Base-by-base conservation (phyloP, 2,888 invertebrate species). In the Matsumyia berberina region DNA sequence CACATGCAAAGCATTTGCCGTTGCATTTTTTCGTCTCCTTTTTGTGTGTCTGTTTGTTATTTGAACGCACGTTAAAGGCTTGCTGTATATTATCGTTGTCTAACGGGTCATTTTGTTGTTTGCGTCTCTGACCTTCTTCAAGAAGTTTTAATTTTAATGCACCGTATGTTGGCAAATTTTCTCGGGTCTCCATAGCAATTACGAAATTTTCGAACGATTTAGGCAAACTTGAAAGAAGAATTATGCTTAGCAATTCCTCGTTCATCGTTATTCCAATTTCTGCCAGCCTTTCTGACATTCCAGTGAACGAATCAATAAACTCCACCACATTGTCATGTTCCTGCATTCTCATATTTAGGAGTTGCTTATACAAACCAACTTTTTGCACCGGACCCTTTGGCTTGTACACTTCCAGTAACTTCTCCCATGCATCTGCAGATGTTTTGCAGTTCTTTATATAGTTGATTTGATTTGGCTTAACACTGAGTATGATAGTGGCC, bases 361-460 rank as follows among this genome's bases (percentile, higher is more conserved):
- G 44, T 19, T 82, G 66, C 24, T 81, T 82, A 35, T 69, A 81
- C 5, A 86, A 7, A 11, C 51, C 70, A 0, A 85, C 66, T 37
- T 85, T 78, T 17, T 64, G 72, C 0, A 62, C 55, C 19, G 76
- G 83, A n/a, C 70, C 83, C 17, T 76, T 80, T 53, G 83, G 83
- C 15, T 62, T 31, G 57, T 81, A 70, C n/a, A 72, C 44, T 9
- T 66, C 49, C 31, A 42, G n/a, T n/a, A 86, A 49, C 15, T 44
- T 72, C 15, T 67, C 12, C 80, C 77, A 85, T 29, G 78, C 82
- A 1, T 73, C 81, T 17, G 49, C 8, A 7, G 81, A 81, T 17
- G 86, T 83, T 42, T 81, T 81, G 55, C 81, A 78, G 39, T 67
- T 76, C 49, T 83, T 79, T 4, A 86, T 77, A n/a, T 86, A 62